Evolutionary conservation across 2,113 vertebrate species (phyloP).

Genomic region (Sturnira hondurensis): DNA sequence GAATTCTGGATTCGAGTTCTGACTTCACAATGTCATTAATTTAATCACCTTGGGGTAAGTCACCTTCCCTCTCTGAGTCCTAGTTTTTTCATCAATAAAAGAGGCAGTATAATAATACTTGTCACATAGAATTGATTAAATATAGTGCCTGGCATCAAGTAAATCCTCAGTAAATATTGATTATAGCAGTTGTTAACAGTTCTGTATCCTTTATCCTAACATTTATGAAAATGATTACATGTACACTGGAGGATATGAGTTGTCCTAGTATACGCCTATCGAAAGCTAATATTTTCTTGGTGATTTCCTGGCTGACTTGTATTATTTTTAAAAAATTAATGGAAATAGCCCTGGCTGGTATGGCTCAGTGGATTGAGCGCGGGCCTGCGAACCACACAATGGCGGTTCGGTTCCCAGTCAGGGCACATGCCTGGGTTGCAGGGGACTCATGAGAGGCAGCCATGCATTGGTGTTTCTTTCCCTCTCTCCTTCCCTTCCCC

Average conservation of each 20-base stretch:
- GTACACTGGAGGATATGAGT: not conserved
- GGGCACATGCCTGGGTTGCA: too few species aligned
- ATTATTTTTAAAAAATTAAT: not conserved
- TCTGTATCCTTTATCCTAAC: conserved; percentile 6
- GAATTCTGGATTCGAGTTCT: not conserved
- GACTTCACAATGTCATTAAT: not conserved
- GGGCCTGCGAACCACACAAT: too few species aligned
- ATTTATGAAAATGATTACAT: conserved; percentile 5
- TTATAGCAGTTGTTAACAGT: not conserved
- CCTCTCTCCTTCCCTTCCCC: too few species aligned
- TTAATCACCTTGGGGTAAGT: not conserved
- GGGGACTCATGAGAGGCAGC: too few species aligned
- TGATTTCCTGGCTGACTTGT: not conserved
- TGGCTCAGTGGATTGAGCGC: too few species aligned
- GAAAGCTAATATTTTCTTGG: not conserved
- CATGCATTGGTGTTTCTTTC: too few species aligned
- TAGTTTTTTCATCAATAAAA: not conserved
- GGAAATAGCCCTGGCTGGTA: too few species aligned
- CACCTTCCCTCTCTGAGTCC: not conserved
- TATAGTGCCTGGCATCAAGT: not conserved
- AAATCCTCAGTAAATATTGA: not conserved
- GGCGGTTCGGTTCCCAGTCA: too few species aligned
- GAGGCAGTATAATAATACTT: not conserved
- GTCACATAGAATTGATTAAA: not conserved
- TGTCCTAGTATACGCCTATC: not conserved